Evolutionary conservation across 2,888 invertebrate genomes (phyloP).

Genomic region (Diaprepes abbreviatus): DNA sequence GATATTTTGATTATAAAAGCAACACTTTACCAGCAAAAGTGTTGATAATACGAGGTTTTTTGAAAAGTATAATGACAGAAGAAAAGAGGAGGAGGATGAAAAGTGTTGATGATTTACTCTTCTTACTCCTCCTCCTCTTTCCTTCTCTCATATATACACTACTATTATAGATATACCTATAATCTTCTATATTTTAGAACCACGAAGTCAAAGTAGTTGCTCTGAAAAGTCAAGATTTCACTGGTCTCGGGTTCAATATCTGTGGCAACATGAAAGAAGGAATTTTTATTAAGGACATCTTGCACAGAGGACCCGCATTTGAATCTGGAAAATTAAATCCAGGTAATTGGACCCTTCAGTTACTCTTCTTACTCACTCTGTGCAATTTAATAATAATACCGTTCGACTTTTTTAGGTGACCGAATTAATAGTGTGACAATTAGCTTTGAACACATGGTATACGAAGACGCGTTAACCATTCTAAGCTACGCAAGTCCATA

Average conservation of each 20-base stretch:
- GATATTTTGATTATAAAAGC: no score
- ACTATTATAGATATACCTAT: no score
- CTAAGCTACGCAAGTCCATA: conserved; percentile 93
- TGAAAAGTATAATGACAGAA: no score
- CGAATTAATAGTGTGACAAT: conserved; percentile 89
- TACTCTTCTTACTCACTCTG: no score
- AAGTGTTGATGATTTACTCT: no score
- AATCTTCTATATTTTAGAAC: conserved; percentile 19
- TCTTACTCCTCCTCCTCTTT: no score
- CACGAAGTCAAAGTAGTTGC: conserved; percentile 74
- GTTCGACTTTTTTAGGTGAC: conserved; percentile 76
- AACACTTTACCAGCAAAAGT: no score
- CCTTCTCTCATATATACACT: no score
- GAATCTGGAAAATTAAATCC: conserved; percentile 86
- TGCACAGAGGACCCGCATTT: conserved; percentile 89
- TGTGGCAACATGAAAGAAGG: conserved; percentile 93
- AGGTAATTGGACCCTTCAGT: no score
- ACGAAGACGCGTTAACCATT: conserved; percentile 91
- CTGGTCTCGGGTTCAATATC: conserved; percentile 89
- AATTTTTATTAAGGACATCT: conserved; percentile 88
- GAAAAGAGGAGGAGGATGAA: no score
- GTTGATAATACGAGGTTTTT: no score
- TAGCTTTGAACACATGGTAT: conserved; percentile 88
- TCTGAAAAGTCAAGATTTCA: conserved; percentile 88
- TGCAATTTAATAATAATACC: no score